A percentile compares a stretch with the other conserved stretches of the same genome.
phyloP scores from a whole-genome alignment of 1,140 invertebrate species.

The Drosophila busckii region DNA sequence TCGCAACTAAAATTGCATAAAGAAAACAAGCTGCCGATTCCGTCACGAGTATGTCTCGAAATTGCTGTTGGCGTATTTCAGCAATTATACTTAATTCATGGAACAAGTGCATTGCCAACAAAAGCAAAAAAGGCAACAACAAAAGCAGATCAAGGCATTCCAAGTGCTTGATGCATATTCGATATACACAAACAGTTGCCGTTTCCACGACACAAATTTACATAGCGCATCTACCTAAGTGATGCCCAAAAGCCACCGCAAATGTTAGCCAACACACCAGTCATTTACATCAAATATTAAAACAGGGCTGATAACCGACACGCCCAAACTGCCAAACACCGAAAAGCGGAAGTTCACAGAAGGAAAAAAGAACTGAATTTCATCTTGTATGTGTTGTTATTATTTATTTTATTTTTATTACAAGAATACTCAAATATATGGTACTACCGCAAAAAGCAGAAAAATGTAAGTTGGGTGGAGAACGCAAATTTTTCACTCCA shows the following conservation, averaged over 20 bases:
- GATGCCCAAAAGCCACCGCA: conserved; percentile 46
- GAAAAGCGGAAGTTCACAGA: conserved; percentile 29
- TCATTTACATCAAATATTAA: conserved; percentile 76
- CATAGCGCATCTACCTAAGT: conserved; percentile 23
- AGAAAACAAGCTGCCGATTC: conserved; percentile 33
- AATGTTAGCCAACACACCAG: conserved; percentile 23
- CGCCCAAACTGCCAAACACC: conserved; percentile 29
- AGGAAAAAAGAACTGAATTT: conserved; percentile 50
- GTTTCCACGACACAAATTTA: conserved; percentile 51
- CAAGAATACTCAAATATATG: conserved; percentile 25
- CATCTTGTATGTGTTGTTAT: conserved; percentile 35
- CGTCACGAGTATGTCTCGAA: conserved; percentile 48
- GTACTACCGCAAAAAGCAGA: conserved; percentile 19
- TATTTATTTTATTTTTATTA: conserved; percentile 11
- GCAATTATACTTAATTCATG: no score
- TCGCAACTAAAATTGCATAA: no score
- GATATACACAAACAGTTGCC: conserved; percentile 71
- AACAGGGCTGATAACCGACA: conserved; percentile 64
- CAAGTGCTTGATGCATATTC: conserved; percentile 55
- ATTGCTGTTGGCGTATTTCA: conserved; percentile 36
- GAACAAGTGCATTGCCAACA: conserved; percentile 29
- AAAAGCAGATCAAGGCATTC: conserved; percentile 33
- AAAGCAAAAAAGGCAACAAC: conserved; percentile 50
- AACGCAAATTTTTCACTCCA: conserved; percentile 69
- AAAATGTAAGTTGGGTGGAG: conserved; percentile 15